Percentiles rank a stretch among this genome's conserved stretches.
These are phyloP conservation scores for Gasteruption jaculator DNA, from an alignment of 2,888 invertebrate species.

Conservation along the genomic window DNA sequence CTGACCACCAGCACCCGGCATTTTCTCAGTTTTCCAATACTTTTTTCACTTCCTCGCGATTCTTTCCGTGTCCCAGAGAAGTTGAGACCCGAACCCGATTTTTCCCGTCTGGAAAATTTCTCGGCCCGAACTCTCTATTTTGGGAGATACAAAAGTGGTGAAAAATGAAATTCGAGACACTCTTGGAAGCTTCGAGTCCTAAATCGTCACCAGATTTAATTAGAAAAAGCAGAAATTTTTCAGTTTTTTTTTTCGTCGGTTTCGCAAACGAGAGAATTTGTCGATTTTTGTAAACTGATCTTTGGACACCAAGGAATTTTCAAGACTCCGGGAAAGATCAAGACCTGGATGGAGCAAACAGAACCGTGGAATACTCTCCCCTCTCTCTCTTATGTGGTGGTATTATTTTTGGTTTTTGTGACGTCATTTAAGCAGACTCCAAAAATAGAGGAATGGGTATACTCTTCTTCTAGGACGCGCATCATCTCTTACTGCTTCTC, in stretches of 20 bases:
- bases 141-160: too few species aligned
- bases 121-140: too few species aligned
- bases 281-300: conserved; percentile 7
- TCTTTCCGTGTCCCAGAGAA: not conserved
- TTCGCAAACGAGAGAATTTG: conserved; percentile 2
- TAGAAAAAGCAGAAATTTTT: too few species aligned
- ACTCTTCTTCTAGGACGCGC: conserved; percentile 28
- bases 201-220: too few species aligned
- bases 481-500: conserved; percentile 19
- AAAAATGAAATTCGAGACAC: too few species aligned
- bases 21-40: conserved; percentile 24
- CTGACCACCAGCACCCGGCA: conserved; percentile 55
- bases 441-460: conserved; percentile 45
- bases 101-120: too few species aligned
- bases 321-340: conserved; percentile 41
- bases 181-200: too few species aligned
- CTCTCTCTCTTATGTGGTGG: conserved; percentile 24
- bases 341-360: conserved; percentile 36
- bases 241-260: too few species aligned
- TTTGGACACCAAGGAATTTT: conserved; percentile 28
- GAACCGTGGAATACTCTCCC: conserved; percentile 21
- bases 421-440: conserved; percentile 44
- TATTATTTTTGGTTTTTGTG: conserved; percentile 45
- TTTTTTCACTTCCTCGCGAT: conserved; percentile 1
- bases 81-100: too few species aligned